Percentiles rank a stretch among this genome's conserved stretches.
Evolutionary conservation across 2,113 vertebrate genomes (phyloP).

Genomic region (human (Homo sapiens)): DNA sequence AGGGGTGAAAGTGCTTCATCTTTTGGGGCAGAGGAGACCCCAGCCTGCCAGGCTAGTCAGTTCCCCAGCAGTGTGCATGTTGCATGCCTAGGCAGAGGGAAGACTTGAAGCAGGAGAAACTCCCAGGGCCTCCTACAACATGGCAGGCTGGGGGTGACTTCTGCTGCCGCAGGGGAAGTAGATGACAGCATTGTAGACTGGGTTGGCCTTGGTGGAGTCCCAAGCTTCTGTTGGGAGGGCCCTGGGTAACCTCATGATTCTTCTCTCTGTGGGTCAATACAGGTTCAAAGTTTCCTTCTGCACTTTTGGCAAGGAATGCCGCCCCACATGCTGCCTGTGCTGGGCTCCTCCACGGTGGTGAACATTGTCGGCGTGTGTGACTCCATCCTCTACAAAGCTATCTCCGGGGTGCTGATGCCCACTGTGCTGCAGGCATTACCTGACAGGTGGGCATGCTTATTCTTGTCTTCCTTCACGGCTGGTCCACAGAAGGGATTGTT

Average conservation of each 20-base stretch:
- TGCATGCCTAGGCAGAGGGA: rapidly evolving
- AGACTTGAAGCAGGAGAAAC: background rate
- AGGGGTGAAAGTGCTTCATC: background rate
- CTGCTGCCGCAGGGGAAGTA: rapidly evolving
- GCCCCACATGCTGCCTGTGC: conserved; percentile 97
- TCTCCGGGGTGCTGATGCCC: conserved; percentile 99
- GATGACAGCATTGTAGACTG: rapidly evolving
- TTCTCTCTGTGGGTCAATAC: conserved; percentile 48
- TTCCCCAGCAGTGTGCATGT: background rate
- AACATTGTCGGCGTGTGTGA: conserved; percentile 99
- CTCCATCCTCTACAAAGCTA: conserved; percentile 99
- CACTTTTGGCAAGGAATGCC: conserved; percentile 99
- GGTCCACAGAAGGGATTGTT: rapidly evolving
- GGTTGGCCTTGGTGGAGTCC: background rate
- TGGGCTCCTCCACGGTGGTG: conserved; percentile 96
- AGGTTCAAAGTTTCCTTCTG: conserved; percentile 99
- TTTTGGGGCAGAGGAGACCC: background rate
- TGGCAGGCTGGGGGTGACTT: background rate
- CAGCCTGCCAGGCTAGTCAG: background rate
- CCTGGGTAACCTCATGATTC: background rate
- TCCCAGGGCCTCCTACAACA: too few species aligned
- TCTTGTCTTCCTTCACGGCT: rapidly evolving
- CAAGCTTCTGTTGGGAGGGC: background rate
- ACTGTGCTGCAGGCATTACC: conserved; percentile 97
- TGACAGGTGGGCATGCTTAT: conserved; percentile 90